Conservation (phyloP, 2,113 vertebrate genomes). For the Corythoichthys haematopterus region DNA sequence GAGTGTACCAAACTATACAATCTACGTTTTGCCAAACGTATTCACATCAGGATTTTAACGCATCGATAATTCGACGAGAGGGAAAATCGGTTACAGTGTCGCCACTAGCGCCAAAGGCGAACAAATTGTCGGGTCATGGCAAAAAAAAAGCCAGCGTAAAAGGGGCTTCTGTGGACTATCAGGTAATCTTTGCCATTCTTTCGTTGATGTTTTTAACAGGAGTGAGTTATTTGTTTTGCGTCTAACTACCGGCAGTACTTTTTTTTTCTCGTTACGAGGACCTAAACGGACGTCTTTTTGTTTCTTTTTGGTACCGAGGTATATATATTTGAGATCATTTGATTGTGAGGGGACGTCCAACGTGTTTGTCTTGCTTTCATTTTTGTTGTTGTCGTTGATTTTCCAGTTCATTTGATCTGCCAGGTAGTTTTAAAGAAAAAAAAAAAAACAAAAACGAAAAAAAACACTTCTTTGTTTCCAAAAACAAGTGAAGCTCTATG, state of each 20-base stretch:
- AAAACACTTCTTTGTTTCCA: slow-evolving; percentile 2
- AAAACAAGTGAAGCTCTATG: slow-evolving; percentile 66
- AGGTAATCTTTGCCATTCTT: slow-evolving; percentile 78
- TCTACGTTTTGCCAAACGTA: too few species aligned
- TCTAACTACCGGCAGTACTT: slow-evolving; percentile 71
- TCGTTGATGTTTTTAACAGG: slow-evolving; percentile 53
- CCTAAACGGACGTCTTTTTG: slow-evolving; percentile 67
- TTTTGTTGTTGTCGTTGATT: background rate
- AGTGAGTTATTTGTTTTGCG: slow-evolving; percentile 27
- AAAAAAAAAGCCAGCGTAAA: background rate
- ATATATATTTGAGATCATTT: slow-evolving; percentile 58
- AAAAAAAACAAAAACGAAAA: background rate
- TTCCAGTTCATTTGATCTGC: slow-evolving; percentile 55
- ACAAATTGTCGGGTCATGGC: background rate
- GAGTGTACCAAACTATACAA: too few species aligned
- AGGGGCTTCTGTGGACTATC: slow-evolving; percentile 71
- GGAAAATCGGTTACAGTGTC: slow-evolving; percentile 59
- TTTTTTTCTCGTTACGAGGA: slow-evolving; percentile 51
- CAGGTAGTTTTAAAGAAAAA: slow-evolving; percentile 65
- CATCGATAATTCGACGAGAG: too few species aligned
- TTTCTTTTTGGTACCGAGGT: slow-evolving; percentile 74
- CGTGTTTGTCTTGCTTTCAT: slow-evolving; percentile 52
- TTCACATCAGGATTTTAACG: too few species aligned
- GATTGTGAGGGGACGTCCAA: slow-evolving; percentile 26
- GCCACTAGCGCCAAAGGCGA: background rate